Evolutionary conservation across 2,797 vertebrate species (phyloP), one percentile per base, ranked within the genome.

Genomic region (Rhodeus uyekii): DNA sequence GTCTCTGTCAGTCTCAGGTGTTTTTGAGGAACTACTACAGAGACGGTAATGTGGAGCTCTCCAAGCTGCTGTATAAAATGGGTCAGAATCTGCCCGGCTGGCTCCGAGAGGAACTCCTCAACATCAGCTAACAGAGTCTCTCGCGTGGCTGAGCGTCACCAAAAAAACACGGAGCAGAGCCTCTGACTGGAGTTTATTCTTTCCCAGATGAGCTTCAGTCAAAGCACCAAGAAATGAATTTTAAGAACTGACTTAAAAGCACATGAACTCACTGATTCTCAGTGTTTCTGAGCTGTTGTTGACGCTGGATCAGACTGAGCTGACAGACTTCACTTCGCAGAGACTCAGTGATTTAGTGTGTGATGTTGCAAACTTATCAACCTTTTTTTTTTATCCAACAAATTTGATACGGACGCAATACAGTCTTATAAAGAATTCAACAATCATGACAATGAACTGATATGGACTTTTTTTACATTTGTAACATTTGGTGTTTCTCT

Each of bases 61-160:
- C 98, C 77, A 99, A 99, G 94, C 94, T 99, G 84, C 96, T 99
- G 83, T 99, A 99, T 91, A 96, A 96, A 88, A 98, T 98, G 95
- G 96, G 96, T 85, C 98, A 99, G 94, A 95, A 96, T 0, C 89
- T 99, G 89, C 97, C 98, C 89, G 96, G 95, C 88, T 99, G 98
- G 98, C 96, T 99, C 86, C 89, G 97, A 89, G 97, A 99, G 89
- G 97, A 98, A 89, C 93, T 99, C 88, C 96, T 99, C 92, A 97
- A 96, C 92, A 97, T 94, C 92, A 99, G 98, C 96, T 99, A 98
- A 97, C 88, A 85, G 42, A 75, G 64, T 76, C 48, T 34, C 1
- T 42, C 48, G 2, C 1, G 4, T 19, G 16, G 71, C 3, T 53
- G 42, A 18, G 3, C 9, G 16, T 5, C 67, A 29, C 27, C n/a